phyloP scores from a whole-genome alignment of 2,113 vertebrate genomes.

The Oriolus oriolus region DNA sequence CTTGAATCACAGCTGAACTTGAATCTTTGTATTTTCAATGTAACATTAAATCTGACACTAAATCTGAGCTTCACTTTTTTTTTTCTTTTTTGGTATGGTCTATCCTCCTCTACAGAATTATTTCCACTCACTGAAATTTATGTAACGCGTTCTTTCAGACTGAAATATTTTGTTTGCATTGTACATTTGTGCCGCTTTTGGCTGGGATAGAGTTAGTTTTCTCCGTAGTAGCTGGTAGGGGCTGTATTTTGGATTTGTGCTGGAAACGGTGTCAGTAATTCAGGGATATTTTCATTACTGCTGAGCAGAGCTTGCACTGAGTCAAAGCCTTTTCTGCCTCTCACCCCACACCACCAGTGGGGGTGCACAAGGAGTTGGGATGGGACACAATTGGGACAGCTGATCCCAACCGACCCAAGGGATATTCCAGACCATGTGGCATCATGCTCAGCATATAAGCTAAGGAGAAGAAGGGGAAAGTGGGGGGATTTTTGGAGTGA shows the following conservation, averaged over 20 bases:
- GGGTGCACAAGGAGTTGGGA: neutral
- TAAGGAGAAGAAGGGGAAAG: neutral
- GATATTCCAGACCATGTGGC: neutral
- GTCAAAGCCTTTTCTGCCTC: neutral
- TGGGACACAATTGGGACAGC: neutral
- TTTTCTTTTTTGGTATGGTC: neutral
- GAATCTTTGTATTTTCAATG: neutral
- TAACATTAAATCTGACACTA: neutral
- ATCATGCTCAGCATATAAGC: neutral
- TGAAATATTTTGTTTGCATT: neutral
- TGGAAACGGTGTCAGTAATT: neutral
- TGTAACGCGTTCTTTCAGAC: neutral
- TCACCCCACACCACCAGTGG: neutral
- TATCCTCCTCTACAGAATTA: neutral
- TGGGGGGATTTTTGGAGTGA: neutral
- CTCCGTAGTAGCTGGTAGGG: accelerated
- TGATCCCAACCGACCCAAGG: neutral
- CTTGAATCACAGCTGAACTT: neutral
- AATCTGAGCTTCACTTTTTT: neutral
- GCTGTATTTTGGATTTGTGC: neutral
- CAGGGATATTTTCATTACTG: neutral
- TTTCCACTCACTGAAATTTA: neutral
- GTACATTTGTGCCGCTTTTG: neutral
- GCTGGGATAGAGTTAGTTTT: neutral
- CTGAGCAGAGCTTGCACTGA: neutral